Percentiles rank a stretch among this genome's conserved stretches.
Conservation (phyloP, 2,797 vertebrate species). For the Enteromius argenteus region DNA sequence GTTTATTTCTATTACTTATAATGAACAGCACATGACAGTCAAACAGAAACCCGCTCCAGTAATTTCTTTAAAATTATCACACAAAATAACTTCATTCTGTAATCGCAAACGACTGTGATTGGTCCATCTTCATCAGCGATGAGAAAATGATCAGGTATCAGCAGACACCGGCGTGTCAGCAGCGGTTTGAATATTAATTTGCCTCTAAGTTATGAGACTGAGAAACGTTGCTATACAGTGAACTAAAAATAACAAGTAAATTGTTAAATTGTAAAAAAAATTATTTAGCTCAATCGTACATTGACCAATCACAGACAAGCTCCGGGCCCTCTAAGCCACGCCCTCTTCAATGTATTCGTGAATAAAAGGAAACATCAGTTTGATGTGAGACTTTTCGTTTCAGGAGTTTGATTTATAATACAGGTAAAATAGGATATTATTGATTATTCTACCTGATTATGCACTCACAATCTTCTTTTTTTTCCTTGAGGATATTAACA, state of each 20-base stretch:
- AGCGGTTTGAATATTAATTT: too few species aligned
- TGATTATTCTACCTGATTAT: neutral
- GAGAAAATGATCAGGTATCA: neutral
- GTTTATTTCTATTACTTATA: neutral
- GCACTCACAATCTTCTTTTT: neutral
- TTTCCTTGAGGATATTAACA: neutral
- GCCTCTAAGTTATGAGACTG: neutral
- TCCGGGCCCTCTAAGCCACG: neutral
- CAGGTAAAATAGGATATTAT: neutral
- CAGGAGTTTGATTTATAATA: neutral
- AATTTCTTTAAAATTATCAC: neutral
- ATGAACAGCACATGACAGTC: neutral
- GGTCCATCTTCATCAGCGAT: neutral
- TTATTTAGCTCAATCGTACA: neutral
- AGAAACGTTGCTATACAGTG: neutral
- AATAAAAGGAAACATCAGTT: neutral
- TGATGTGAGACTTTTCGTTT: neutral
- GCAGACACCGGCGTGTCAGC: neutral
- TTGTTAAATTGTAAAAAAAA: neutral
- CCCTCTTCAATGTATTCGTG: neutral
- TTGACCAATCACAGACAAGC: neutral
- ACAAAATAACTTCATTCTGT: neutral
- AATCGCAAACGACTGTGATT: slow-evolving; percentile 1
- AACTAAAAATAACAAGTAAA: neutral
- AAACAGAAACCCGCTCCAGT: neutral